A percentile compares a stretch with the other conserved stretches of the same genome.
Conservation (phyloP, 2,888 invertebrate species). For the Cybosia mesomella region DNA sequence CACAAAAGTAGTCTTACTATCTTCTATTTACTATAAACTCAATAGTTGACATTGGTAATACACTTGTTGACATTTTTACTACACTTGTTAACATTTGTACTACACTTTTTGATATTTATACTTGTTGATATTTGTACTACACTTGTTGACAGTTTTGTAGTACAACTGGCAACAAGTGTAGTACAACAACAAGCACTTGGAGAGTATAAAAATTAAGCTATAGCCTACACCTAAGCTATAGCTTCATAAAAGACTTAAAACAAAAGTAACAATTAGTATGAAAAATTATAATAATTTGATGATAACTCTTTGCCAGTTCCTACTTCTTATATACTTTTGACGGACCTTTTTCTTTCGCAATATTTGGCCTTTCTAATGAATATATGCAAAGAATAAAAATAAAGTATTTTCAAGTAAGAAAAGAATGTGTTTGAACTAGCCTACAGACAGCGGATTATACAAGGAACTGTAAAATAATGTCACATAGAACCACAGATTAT, state of each 20-base stretch:
- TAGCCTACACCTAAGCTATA: too few relatives aligned
- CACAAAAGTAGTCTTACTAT: too few relatives aligned
- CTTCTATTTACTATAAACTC: too few relatives aligned
- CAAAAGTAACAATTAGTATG: not conserved
- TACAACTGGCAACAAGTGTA: too few relatives aligned
- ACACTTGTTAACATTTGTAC: too few relatives aligned
- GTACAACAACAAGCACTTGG: too few relatives aligned
- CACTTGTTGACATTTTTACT: too few relatives aligned
- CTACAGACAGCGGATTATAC: not conserved
- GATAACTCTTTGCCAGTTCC: constrained; percentile 19
- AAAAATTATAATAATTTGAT: not conserved
- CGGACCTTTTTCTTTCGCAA: constrained; percentile 5
- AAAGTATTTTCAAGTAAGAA: not conserved
- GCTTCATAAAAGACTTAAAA: too few relatives aligned
- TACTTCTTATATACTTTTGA: constrained; percentile 10
- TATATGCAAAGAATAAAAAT: constrained; percentile 33
- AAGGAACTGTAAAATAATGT: not conserved
- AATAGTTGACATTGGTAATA: not conserved
- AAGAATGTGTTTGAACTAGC: not conserved
- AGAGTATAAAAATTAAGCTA: too few relatives aligned
- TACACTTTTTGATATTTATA: not conserved
- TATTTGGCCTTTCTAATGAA: constrained; percentile 25
- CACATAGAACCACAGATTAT: not conserved
- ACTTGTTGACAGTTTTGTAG: not conserved
- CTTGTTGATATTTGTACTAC: not conserved